phyloP scores from a whole-genome alignment of 1,140 invertebrate species.

The Pollicipes pollicipes region DNA sequence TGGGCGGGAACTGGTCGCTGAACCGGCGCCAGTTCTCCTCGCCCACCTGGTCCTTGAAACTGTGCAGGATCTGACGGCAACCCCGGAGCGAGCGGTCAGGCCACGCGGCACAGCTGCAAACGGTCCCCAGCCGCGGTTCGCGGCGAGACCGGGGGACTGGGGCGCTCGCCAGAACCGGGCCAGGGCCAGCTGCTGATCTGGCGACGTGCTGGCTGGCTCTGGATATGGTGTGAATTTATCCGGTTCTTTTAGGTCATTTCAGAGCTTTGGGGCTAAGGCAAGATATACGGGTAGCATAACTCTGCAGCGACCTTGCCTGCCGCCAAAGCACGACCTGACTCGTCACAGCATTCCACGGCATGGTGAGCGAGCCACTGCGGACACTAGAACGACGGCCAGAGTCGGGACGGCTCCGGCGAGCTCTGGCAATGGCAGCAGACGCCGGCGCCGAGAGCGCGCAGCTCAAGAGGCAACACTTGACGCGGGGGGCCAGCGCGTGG shows the following conservation, averaged over 20 bases:
- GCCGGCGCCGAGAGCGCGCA: no score
- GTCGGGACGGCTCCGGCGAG: not conserved
- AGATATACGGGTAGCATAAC: no score
- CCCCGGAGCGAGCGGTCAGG: not conserved
- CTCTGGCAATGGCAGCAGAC: not conserved
- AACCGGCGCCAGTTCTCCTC: slow-evolving; percentile 93
- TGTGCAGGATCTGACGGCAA: slow-evolving; percentile 64
- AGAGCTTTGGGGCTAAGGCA: no score
- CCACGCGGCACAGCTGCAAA: no score
- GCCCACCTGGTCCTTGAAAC: slow-evolving; percentile 92
- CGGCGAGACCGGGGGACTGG: no score
- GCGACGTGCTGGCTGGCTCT: no score
- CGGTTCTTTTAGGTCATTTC: no score
- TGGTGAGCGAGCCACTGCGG: not conserved
- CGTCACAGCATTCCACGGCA: slow-evolving; percentile 9
- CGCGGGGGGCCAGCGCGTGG: not conserved
- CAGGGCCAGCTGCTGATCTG: slow-evolving; percentile 16
- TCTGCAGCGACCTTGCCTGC: no score
- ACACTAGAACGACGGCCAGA: not conserved
- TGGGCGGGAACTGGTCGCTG: slow-evolving; percentile 85
- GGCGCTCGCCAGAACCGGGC: no score
- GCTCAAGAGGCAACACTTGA: not conserved
- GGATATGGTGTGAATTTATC: no score
- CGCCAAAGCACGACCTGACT: no score
- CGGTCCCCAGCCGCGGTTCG: no score